phyloP scores from a whole-genome alignment of 1,140 invertebrate genomes.

The Penaeus indicus region DNA sequence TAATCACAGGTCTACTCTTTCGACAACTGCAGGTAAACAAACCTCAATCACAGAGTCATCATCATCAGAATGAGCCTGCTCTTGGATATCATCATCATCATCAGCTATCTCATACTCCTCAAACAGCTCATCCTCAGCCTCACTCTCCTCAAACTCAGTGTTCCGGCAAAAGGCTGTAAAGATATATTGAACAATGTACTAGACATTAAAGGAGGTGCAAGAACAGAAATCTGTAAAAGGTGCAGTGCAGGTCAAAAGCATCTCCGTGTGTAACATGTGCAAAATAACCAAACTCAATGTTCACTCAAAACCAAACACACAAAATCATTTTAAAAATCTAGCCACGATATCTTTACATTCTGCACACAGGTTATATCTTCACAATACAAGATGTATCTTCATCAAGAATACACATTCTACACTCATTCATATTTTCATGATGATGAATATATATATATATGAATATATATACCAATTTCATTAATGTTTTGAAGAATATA shows the following conservation, averaged over 20 bases:
- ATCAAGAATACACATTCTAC: too few relatives aligned
- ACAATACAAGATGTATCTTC: too few relatives aligned
- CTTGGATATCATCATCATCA: constrained; percentile 33
- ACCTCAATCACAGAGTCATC: constrained; percentile 54
- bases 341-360: too few relatives aligned
- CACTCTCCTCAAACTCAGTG: constrained; percentile 47
- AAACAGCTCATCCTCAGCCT: constrained; percentile 28
- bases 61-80: constrained; percentile 37
- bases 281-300: too few relatives aligned
- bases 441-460: too few relatives aligned
- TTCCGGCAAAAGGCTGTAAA: constrained; percentile 41
- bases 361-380: too few relatives aligned
- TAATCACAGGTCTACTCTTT: constrained; percentile 13
- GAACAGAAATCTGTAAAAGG: background rate
- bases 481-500: too few relatives aligned
- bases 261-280: too few relatives aligned
- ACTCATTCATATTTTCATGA: too few relatives aligned
- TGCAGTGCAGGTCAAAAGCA: background rate
- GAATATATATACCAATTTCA: too few relatives aligned
- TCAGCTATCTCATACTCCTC: constrained; percentile 51
- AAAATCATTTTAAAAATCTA: too few relatives aligned
- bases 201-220: background rate
- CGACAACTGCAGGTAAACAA: background rate
- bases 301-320: too few relatives aligned
- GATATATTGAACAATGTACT: background rate